Evolutionary conservation across 2,113 vertebrate genomes (phyloP), one percentile per base, ranked within the genome.

Genomic region (Gallinago paraguaiae): DNA sequence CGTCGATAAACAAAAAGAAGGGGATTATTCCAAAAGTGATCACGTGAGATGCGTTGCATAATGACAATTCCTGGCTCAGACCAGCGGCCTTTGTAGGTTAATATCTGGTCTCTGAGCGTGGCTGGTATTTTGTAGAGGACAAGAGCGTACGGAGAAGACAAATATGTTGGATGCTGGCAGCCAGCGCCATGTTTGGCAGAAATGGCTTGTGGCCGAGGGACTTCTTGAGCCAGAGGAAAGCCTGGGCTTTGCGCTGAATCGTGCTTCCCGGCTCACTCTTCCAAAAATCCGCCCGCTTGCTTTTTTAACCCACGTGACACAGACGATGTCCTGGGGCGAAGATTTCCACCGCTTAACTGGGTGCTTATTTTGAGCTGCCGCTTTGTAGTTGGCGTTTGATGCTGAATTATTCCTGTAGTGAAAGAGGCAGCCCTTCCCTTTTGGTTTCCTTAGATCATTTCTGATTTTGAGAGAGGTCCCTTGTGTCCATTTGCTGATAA

Each of bases 211-310:
- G 65, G 28, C 48, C 2, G 2, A 17, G 46, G 60, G 59, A 27
- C 63, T 88, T 7, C 56, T 17, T 0, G 2, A 45, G 87, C 30
- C 57, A 10, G 7, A 9, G 72, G 80, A 17, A 3, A 6, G n/a
- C 51, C 17, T 33, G 35, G 82, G 4, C 75, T 84, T 10, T 31
- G 59, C 1, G 5, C 37, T 45, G 27, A 5, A 12, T 4, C 1
- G 2, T 4, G 56, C 72, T 71, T 33, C 50, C 0, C 0, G 1
- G 23, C 74, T 57, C 1, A 0, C 43, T 9, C n/a, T 28, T 17
- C 45, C 48, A 3, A 11, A 30, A 48, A 1, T 15, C 14, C 17
- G 2, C 37, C 50, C 0, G 0, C 59, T 69, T 50, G 77, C 10
- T 64, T 35, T 17, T 68, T 63, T 14, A 8, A 31, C 27, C 48